Evolutionary conservation across 2,113 vertebrate genomes (phyloP).

Genomic region (Poecilia latipinna): DNA sequence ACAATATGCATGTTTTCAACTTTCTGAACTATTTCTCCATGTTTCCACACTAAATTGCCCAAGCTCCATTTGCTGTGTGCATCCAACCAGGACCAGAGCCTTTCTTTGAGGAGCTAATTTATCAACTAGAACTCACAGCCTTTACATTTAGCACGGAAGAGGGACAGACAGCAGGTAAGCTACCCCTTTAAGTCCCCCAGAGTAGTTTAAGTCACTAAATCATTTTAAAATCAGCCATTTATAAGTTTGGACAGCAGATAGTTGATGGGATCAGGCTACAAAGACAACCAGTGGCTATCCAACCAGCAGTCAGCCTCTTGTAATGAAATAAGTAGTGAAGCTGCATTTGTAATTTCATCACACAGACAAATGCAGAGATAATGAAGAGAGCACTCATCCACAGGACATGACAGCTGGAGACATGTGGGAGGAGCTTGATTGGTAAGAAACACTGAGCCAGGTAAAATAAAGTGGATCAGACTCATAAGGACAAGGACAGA

Average conservation of each 20-base stretch:
- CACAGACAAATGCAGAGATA: slow-evolving; percentile 52
- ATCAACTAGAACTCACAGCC: neutral
- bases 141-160: neutral
- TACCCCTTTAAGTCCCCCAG: slow-evolving; percentile 1
- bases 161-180: neutral
- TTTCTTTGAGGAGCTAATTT: neutral
- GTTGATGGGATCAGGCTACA: slow-evolving; percentile 41
- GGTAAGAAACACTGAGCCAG: neutral
- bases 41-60: neutral
- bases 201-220: neutral
- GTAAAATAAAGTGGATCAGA: neutral
- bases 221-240: neutral
- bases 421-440: slow-evolving; percentile 21
- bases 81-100: neutral
- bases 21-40: neutral
- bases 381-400: slow-evolving; percentile 39
- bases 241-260: slow-evolving; percentile 9
- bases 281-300: slow-evolving; percentile 33
- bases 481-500: neutral
- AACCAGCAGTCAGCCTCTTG: slow-evolving; percentile 41
- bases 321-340: slow-evolving; percentile 54
- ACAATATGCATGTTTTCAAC: neutral
- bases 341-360: slow-evolving; percentile 58
- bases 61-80: neutral
- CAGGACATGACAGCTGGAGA: slow-evolving; percentile 51